phyloP scores from a whole-genome alignment of 2,797 vertebrate species.

The Sebastes paucispinis region DNA sequence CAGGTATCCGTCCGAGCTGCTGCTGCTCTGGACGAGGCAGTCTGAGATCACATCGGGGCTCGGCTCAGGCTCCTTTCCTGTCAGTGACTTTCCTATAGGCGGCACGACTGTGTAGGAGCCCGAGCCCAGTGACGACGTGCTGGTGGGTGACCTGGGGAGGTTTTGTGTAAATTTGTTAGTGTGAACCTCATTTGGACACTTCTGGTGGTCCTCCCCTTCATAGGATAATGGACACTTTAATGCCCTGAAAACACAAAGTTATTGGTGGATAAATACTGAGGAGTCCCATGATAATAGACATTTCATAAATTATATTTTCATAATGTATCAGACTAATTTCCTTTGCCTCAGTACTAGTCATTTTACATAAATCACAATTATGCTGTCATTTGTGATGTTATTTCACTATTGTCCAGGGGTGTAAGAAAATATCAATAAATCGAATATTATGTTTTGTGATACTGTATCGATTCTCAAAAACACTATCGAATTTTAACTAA shows the following conservation, averaged over 20 bases:
- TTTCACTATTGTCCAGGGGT: too few species aligned
- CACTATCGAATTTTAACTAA: too few species aligned
- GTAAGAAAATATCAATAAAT: too few species aligned
- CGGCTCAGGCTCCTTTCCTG: conserved; percentile 50
- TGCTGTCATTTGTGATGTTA: too few species aligned
- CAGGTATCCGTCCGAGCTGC: conserved; percentile 82
- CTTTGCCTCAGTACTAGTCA: background rate
- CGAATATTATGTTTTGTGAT: too few species aligned
- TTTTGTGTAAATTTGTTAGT: conserved; percentile 51
- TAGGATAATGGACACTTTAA: conserved; percentile 1
- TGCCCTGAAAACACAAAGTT: conserved; percentile 42
- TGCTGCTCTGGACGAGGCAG: conserved; percentile 59
- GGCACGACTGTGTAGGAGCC: conserved; percentile 73
- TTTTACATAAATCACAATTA: too few species aligned
- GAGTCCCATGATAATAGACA: background rate
- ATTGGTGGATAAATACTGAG: background rate
- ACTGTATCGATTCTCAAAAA: too few species aligned
- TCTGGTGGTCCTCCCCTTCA: conserved; percentile 22
- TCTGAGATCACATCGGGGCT: background rate
- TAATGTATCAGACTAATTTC: background rate
- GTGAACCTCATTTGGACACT: conserved; percentile 27
- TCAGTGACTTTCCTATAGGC: conserved; percentile 64
- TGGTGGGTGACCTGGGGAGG: conserved; percentile 28
- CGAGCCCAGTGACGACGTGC: conserved; percentile 26
- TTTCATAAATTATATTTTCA: background rate